Evolutionary conservation across 23 tunicate genomes (phyloP).

Genomic region (Corella eumyota): DNA sequence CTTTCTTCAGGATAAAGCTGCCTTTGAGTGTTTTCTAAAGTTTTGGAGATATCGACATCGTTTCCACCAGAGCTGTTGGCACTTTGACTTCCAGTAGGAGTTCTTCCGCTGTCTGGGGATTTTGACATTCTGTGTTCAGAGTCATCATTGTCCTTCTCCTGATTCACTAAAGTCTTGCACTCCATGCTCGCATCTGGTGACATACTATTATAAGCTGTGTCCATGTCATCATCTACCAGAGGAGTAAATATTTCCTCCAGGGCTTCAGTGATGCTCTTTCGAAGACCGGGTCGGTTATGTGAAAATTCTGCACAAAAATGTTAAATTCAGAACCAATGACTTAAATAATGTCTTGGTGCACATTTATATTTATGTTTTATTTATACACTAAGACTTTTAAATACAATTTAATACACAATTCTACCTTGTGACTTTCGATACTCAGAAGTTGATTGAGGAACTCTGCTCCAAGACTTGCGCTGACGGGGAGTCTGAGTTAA

Average conservation of each 20-base stretch:
- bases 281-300: slow-evolving; percentile 16
- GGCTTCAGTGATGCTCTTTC: slow-evolving; percentile 67
- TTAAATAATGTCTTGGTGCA: too few relatives aligned
- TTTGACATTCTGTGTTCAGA: slow-evolving; percentile 13
- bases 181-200: slow-evolving; percentile 77
- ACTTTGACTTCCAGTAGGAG: slow-evolving; percentile 28
- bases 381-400: too few relatives aligned
- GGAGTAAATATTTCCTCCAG: slow-evolving; percentile 65
- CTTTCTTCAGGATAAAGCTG: slow-evolving; percentile 4
- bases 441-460: too few relatives aligned
- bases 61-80: slow-evolving; percentile 14
- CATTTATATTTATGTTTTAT: too few relatives aligned
- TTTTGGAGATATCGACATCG: slow-evolving; percentile 37
- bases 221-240: slow-evolving; percentile 20
- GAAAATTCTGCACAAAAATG: neutral
- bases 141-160: neutral
- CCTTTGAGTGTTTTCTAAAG: neutral
- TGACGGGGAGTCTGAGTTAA: slow-evolving; percentile 13
- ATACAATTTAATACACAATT: too few relatives aligned
- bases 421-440: too few relatives aligned
- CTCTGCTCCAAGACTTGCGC: slow-evolving; percentile 32
- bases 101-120: slow-evolving; percentile 55
- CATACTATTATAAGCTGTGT: slow-evolving; percentile 17
- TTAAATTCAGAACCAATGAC: neutral
- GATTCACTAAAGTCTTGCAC: slow-evolving; percentile 29